These are phyloP conservation scores for Galeruca laticollis DNA, from an alignment of 2,888 invertebrate species.

Conservation along the genomic window DNA sequence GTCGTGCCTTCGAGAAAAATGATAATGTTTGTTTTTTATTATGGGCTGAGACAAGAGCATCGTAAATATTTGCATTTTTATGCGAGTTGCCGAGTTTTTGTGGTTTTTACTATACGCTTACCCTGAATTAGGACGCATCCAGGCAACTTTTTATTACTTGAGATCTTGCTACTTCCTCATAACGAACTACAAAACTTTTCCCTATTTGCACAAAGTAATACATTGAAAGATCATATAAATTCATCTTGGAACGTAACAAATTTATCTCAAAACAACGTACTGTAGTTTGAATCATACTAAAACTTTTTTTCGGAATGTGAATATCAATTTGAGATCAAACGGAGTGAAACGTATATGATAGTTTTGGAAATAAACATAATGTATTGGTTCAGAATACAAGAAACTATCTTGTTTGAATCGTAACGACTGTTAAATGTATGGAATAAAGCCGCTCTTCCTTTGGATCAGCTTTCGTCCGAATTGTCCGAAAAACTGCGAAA, in stretches of 20 bases:
- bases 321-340: background rate
- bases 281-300: background rate
- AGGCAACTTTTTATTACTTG: conserved; percentile 50
- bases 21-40: conserved; percentile 63
- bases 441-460: no score
- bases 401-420: no score
- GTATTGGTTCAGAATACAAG: no score
- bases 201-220: conserved; percentile 32
- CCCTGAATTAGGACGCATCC: conserved; percentile 60
- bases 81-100: conserved; percentile 60
- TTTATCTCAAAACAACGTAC: conserved; percentile 5
- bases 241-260: conserved; percentile 12
- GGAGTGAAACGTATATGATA: background rate
- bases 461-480: no score
- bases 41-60: conserved; percentile 53
- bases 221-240: conserved; percentile 26
- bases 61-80: conserved; percentile 63
- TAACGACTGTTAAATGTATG: no score
- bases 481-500: no score
- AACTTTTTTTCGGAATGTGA: background rate
- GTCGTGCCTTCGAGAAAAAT: conserved; percentile 61
- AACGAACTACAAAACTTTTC: conserved; percentile 46
- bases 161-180: conserved; percentile 31
- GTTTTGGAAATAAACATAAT: no score
- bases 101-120: conserved; percentile 59